Base-by-base conservation (phyloP, 1,140 invertebrate genomes). In the Neodiprion fabricii region DNA sequence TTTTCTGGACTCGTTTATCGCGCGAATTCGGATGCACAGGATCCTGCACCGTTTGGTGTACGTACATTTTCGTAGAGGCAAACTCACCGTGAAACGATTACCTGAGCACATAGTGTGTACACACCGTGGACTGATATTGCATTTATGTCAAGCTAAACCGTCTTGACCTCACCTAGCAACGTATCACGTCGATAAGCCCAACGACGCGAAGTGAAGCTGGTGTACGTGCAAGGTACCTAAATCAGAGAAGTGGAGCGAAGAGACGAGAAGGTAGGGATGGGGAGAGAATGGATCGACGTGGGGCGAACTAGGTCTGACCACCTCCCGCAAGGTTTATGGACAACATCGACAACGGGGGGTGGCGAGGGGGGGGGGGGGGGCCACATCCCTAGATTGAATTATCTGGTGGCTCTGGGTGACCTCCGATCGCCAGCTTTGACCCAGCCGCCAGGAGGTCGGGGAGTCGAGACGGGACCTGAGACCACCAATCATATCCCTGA, bases 321-420 rank as follows among this genome's bases (percentile, higher is more conserved):
- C 79, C 79, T 11, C 10, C 50, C n/a, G 50, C 50, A 14, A 61
- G 53, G 11, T 61, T 61, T 61, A 61, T 61, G 53, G n/a, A 61
- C 53, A 17, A 17, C n/a, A 61, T 61, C n/a, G 53, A 17, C n/a
- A 61, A 14, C 53, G 53, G 53, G n/a, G 50, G 50, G 10, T 53
- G 17, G 17, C 0, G 53, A 4, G 11, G 11, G 3, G 21, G 17
- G 17, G 17, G 17, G 17, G 17, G 14, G 53, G 11, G 11, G 11
- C 67, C 67, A 21, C 21, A 69, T 12, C 14, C 78, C 78, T 75
- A 78, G 81, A 86, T 87, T 85, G 85, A 87, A 87, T 87, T 85
- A 85, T 85, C 83, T 76, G 75, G 72, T 78, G 53, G 53, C 79
- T 80, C 76, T 74, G 72, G 71, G 74, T 76, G 80, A 82, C 81